These are phyloP conservation scores for Poicephalus meyeri DNA, from an alignment of 2,113 vertebrate species.

Conservation along the genomic window DNA sequence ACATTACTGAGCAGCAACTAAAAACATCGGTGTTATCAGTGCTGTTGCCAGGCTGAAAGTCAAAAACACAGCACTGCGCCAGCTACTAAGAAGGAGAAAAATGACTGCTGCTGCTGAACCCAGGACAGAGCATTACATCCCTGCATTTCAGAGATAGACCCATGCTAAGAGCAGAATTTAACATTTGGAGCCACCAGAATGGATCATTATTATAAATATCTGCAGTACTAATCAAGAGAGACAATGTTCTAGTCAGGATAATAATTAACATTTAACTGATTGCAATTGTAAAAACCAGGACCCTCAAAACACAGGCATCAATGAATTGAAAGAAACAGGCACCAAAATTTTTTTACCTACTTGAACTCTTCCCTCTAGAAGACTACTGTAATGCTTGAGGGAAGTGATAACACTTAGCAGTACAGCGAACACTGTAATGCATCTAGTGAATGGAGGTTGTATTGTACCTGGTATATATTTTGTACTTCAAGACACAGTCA, in stretches of 20 bases:
- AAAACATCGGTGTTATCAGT: too few relatives aligned
- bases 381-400: not conserved
- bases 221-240: conserved; percentile 27
- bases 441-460: not conserved
- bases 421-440: not conserved
- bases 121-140: not conserved
- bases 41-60: too few relatives aligned
- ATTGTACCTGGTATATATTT: not conserved
- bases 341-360: not conserved
- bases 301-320: not conserved
- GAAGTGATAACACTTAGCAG: not conserved
- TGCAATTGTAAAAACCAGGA: conserved; percentile 27
- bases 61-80: too few relatives aligned
- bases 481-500: not conserved
- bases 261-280: conserved; percentile 43
- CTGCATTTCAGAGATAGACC: not conserved
- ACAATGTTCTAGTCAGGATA: conserved; percentile 11
- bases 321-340: not conserved
- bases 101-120: too few relatives aligned
- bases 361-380: not conserved
- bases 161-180: not conserved
- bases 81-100: too few relatives aligned
- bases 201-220: conserved; percentile 15
- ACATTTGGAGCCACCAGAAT: not conserved
- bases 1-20: too few relatives aligned